Base-by-base conservation (phyloP, 1,140 invertebrate genomes). In the Drosophila funebris region DNA sequence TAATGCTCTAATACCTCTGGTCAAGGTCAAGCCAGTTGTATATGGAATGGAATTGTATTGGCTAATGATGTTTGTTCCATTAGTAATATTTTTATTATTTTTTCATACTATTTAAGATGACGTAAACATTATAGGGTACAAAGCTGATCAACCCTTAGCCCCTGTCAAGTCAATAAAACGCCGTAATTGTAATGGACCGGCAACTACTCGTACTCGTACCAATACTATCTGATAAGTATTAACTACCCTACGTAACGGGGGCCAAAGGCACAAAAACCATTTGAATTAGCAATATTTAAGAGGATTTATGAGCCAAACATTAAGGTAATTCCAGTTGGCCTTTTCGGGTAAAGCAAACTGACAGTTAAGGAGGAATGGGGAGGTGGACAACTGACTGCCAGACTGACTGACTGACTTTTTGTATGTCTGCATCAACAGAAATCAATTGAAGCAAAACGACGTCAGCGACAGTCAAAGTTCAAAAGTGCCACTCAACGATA, bases 401-500 rank as follows among this genome's bases (percentile, higher is more conserved):
- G n/a, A 66, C 72, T 62, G 33, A 48, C 68, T 56, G 68, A 46
- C 56, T 61, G 74, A 46, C 46, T 50, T 13, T 16, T 41, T 61
- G 44, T 33, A 61, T 68, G 78, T 58, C 68, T 73, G 43, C 63
- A 58, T 78, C 71, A 66, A 66, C 66, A 71, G 62, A 70, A 78
- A 78, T 85, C 81, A 87, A 85, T 85, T 82, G 81, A 69, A 68
- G 82, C 78, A 64, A 69, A 81, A 60, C 78, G 76, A 69, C 83
- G 66, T 56, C 64, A 63, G 31, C 75, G 71, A 78, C 70, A 62
- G 82, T 75, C 83, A 87, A 87, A 87, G 82, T 87, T 87, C 82
- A 88, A 88, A 87, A 87, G 83, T 87, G 82, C 78, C 78, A 87
- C 83, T 87, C 75, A 88, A 62, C 72, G 64, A 33, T 63, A 56